Base-by-base conservation (phyloP, 2,113 vertebrate species). In the Haplochromis burtoni region DNA sequence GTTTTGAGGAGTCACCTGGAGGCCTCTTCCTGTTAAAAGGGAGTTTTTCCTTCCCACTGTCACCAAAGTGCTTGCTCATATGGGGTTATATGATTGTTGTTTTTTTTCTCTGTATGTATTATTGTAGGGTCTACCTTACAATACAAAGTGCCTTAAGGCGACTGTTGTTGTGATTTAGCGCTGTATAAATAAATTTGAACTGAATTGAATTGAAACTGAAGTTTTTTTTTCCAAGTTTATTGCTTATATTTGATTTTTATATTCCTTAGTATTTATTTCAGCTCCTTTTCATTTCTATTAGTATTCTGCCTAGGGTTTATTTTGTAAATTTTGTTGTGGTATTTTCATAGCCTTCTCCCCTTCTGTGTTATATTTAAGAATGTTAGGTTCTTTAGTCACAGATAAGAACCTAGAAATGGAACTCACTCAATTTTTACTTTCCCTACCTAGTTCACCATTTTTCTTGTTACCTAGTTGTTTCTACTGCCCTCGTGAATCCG, bases 231-330 rank as follows among this genome's bases (percentile, higher is more conserved):
- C 8, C n/a, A 14, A 14, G 66, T 40, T 71, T 16, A 42, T 42
- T 42, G n/a, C 8, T 10, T 71, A 71, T 42, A 71, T 71, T 42
- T 42, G 8, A 71, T 73, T 45, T 73, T 73, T 2, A 73, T 45
- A 35, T 10, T 71, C 66, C 66, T 71, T 73, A 24, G 38, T 73
- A 14, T 68, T 68, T 73, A 24, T 45, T 45, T 73, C 66, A 42
- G 21, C 13, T 73, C 66, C 13, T 73, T 24, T 73, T 73, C 0
- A 26, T 73, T 73, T 45, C n/a, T 42, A 73, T 10, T 73, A 73
- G 38, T 73, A 45, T 73, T 73, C 66, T 73, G 66, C n/a, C 8
- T 26, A 26, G 66, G 21, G 21, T 73, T 73, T 73, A 26, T 73
- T 73, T 73, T 4, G 38, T 1, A 7, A 26, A 45, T 45, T 26